Base-by-base conservation (phyloP, 1,140 invertebrate genomes). In the Mesaphorura yosii region DNA sequence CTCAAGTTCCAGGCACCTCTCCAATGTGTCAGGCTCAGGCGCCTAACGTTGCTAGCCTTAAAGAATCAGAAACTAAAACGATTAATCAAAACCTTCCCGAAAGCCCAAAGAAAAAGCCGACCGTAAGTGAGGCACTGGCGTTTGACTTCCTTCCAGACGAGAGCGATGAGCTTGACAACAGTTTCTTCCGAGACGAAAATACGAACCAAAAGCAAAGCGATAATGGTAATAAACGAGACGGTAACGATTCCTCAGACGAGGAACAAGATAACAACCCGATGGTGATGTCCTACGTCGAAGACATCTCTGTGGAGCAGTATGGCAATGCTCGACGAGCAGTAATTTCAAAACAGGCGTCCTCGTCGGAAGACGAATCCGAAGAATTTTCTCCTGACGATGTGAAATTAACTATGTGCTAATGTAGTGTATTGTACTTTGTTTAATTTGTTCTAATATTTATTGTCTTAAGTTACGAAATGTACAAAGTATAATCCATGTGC, bases 281-380 rank as follows among this genome's bases (percentile, higher is more conserved):
- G 66, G 88, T 94, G 0, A 82, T 84, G 20, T 80, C 82, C 55
- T 85, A 87, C 58, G 83, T 88, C 69, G 88, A 91, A 68, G 88
- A 94, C 68, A 72, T 88, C 38, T n/a, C n/a, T n/a, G n/a, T n/a
- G n/a, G n/a, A n/a, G n/a, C n/a, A n/a, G 85, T n/a, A n/a, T n/a
- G n/a, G n/a, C n/a, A n/a, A n/a, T n/a, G n/a, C n/a, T n/a, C n/a
- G n/a, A n/a, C n/a, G n/a, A n/a, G n/a, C n/a, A n/a, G n/a, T n/a
- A n/a, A n/a, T n/a, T n/a, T n/a, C n/a, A n/a, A n/a, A n/a, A n/a
- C n/a, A n/a, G n/a, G n/a, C n/a, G n/a, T n/a, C n/a, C n/a, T n/a
- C n/a, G n/a, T n/a, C n/a, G n/a, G n/a, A n/a, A n/a, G n/a, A n/a
- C n/a, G n/a, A n/a, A n/a, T n/a, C n/a, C n/a, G n/a, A n/a, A n/a